Evolutionary conservation across 2,888 invertebrate genomes (phyloP).

Genomic region (Hydriomena furcata): DNA sequence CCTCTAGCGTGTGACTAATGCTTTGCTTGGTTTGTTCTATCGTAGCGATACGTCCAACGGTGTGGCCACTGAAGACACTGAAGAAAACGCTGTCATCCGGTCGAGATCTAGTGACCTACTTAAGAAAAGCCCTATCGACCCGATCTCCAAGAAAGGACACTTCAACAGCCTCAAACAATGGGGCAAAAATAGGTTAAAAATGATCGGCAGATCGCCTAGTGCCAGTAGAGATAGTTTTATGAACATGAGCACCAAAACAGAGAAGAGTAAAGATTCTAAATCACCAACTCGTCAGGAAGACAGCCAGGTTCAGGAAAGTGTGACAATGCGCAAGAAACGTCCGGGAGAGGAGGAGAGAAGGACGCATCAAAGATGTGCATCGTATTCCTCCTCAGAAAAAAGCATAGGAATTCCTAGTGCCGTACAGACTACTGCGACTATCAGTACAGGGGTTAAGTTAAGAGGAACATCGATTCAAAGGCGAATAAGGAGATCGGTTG

Average conservation of each 20-base stretch:
- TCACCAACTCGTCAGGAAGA: slow-evolving; percentile 78
- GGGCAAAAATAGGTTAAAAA: slow-evolving; percentile 90
- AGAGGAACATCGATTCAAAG: slow-evolving; percentile 89
- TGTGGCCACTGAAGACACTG: slow-evolving; percentile 79
- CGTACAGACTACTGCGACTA: slow-evolving; percentile 81
- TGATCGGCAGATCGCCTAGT: slow-evolving; percentile 87
- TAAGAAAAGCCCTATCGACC: slow-evolving; percentile 86
- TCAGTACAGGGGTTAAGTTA: slow-evolving; percentile 87
- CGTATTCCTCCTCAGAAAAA: slow-evolving; percentile 90
- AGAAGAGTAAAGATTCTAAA: slow-evolving; percentile 68
- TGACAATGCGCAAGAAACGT: slow-evolving; percentile 85
- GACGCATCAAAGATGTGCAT: slow-evolving; percentile 90
- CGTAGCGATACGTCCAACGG: slow-evolving; percentile 81
- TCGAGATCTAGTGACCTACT: slow-evolving; percentile 91
- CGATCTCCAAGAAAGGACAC: slow-evolving; percentile 83
- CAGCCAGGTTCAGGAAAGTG: slow-evolving; percentile 86
- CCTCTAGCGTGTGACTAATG: slow-evolving; percentile 83
- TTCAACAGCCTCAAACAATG: slow-evolving; percentile 93
- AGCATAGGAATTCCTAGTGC: slow-evolving; percentile 84
- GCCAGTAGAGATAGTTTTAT: slow-evolving; percentile 79
- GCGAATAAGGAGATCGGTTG: slow-evolving; percentile 86
- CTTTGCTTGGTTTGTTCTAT: slow-evolving; percentile 84
- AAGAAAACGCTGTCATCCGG: slow-evolving; percentile 83
- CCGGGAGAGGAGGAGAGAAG: slow-evolving; percentile 85
- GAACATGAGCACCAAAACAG: slow-evolving; percentile 61